Conservation (phyloP, 1,140 invertebrate genomes). For the Lasioglossum albipes region DNA sequence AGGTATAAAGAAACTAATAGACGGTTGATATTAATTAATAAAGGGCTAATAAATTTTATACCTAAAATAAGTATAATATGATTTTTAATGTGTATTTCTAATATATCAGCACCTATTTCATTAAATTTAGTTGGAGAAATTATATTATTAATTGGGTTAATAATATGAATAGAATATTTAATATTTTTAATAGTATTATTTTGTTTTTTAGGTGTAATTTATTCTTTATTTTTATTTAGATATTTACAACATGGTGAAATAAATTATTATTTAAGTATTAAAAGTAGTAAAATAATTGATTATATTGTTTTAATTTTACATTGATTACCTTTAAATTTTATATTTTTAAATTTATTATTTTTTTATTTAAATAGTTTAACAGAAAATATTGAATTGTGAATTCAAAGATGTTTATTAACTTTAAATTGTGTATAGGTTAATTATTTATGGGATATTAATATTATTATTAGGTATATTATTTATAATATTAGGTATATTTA, state of each 20-base stretch:
- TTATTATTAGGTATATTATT: background rate
- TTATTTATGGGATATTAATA: background rate
- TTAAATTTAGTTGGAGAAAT: background rate
- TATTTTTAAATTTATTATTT: background rate
- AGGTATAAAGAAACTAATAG: background rate
- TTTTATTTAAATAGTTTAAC: background rate
- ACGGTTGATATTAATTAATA: background rate
- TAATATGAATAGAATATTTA: background rate
- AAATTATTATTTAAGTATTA: background rate
- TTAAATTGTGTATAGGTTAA: background rate
- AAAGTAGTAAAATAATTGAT: background rate
- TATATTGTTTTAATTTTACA: background rate
- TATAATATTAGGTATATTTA: background rate
- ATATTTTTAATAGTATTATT: background rate
- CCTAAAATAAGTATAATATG: background rate
- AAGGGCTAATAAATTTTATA: background rate
- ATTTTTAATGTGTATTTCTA: background rate
- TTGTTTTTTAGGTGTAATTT: background rate
- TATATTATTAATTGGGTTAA: background rate
- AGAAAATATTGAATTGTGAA: background rate
- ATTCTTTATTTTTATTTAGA: background rate
- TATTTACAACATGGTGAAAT: background rate
- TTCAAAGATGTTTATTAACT: background rate
- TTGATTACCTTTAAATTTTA: background rate
- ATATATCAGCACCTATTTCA: background rate